These are phyloP conservation scores for Acropora tenuis DNA, from an alignment of 64 coral and sea anemone species.

Conservation along the genomic window DNA sequence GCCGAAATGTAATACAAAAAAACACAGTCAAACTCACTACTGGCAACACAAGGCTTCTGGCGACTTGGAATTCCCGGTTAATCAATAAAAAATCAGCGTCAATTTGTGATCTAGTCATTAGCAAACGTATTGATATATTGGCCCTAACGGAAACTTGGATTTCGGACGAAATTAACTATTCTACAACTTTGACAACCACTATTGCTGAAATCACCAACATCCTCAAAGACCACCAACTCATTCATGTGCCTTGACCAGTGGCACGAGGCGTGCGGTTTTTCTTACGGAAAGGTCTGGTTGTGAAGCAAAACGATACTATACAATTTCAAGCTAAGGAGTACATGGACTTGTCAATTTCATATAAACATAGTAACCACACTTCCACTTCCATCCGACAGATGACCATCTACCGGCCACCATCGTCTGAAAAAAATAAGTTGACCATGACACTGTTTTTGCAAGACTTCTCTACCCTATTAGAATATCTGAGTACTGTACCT, in stretches of 20 bases:
- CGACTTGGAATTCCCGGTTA: conserved; percentile 40
- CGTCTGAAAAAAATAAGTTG: not conserved
- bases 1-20: no score
- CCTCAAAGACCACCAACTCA: conserved; percentile 50
- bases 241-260: conserved; percentile 50
- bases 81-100: conserved; percentile 49
- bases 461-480: not conserved
- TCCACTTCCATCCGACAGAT: not conserved
- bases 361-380: not conserved
- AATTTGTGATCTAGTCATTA: conserved; percentile 56
- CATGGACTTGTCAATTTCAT: conserved; percentile 9
- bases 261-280: conserved; percentile 43
- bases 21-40: no score
- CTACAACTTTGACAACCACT: conserved; percentile 20
- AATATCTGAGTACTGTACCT: not conserved
- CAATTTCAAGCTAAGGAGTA: conserved; percentile 63
- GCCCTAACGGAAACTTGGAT: conserved; percentile 56
- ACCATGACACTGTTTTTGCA: not conserved
- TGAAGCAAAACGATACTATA: conserved; percentile 29
- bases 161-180: not conserved
- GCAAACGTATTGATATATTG: conserved; percentile 42
- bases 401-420: not conserved
- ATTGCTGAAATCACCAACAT: conserved; percentile 48
- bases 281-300: conserved; percentile 34
- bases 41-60: conserved; percentile 12